phyloP scores from a whole-genome alignment of 1,140 invertebrate species.

The Trichonephila inaurata region DNA sequence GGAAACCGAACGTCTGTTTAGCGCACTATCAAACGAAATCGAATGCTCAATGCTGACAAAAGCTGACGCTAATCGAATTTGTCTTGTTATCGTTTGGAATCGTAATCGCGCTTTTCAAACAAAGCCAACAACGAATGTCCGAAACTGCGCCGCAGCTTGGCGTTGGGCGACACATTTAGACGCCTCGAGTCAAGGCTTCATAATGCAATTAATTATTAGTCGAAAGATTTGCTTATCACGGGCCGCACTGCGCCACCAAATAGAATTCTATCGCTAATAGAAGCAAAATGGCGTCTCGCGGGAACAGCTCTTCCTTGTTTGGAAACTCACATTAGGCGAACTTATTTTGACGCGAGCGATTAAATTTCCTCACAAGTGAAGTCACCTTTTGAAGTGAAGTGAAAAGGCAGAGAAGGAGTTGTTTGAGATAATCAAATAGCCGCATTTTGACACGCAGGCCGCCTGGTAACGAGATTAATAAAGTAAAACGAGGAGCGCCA shows the following conservation, averaged over 20 bases:
- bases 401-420: background rate
- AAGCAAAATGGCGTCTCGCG: constrained; percentile 19
- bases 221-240: constrained; percentile 41
- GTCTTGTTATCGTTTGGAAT: constrained; percentile 20
- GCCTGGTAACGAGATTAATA: background rate
- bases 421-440: constrained; percentile 52
- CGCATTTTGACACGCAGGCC: background rate
- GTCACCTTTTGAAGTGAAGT: background rate
- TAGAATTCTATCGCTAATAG: constrained; percentile 11
- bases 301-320: constrained; percentile 22
- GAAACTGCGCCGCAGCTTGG: background rate
- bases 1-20: background rate
- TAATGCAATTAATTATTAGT: constrained; percentile 29
- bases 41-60: constrained; percentile 25
- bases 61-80: constrained; percentile 15
- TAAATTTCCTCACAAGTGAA: constrained; percentile 11
- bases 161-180: background rate
- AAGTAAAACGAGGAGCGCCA: background rate
- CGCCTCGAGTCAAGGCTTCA: background rate
- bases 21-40: background rate
- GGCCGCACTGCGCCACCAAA: background rate
- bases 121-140: constrained; percentile 28
- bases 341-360: constrained; percentile 50
- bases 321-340: constrained; percentile 51
- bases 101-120: constrained; percentile 31